These are phyloP conservation scores for Lethenteron reissneri DNA, from an alignment of 2,113 vertebrate species.

Conservation along the genomic window DNA sequence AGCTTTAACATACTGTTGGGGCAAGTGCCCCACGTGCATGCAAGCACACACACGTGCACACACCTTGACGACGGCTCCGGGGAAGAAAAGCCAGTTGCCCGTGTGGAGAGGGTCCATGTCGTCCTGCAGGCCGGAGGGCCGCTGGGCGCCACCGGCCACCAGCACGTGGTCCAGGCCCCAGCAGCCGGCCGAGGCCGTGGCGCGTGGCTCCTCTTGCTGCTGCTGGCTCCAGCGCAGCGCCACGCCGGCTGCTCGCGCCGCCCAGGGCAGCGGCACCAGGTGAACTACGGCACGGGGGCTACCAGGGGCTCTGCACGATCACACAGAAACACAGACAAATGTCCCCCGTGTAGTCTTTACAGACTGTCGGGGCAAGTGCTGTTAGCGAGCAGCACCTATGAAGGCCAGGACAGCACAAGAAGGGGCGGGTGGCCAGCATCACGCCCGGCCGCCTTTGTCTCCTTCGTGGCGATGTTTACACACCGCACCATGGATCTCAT, in stretches of 20 bases:
- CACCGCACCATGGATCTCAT: no score
- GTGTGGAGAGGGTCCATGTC: conserved; percentile 74
- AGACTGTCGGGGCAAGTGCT: no score
- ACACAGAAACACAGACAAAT: background rate
- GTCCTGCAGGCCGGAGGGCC: conserved; percentile 58
- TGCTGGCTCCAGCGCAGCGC: conserved; percentile 78
- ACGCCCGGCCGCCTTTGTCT: no score
- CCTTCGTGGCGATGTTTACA: no score
- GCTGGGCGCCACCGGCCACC: conserved; percentile 63
- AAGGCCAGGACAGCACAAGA: no score
- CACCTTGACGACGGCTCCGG: conserved; percentile 88
- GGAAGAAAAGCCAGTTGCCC: conserved; percentile 95
- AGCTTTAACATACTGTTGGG: no score
- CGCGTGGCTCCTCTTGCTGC: conserved; percentile 2
- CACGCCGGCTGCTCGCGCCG: conserved; percentile 37
- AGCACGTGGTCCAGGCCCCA: conserved; percentile 85
- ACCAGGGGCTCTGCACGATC: conserved; percentile 46
- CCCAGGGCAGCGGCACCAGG: conserved; percentile 53
- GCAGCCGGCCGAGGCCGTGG: conserved; percentile 83
- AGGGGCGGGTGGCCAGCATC: no score
- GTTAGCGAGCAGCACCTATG: no score
- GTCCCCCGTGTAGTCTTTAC: no score
- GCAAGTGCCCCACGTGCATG: no score
- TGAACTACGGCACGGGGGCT: conserved; percentile 75
- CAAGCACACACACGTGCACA: conserved; percentile 8